Percentiles rank a stretch among this genome's conserved stretches.
These are phyloP conservation scores for Litocranius walleri DNA, from an alignment of 2,113 vertebrate genomes.

Conservation along the genomic window DNA sequence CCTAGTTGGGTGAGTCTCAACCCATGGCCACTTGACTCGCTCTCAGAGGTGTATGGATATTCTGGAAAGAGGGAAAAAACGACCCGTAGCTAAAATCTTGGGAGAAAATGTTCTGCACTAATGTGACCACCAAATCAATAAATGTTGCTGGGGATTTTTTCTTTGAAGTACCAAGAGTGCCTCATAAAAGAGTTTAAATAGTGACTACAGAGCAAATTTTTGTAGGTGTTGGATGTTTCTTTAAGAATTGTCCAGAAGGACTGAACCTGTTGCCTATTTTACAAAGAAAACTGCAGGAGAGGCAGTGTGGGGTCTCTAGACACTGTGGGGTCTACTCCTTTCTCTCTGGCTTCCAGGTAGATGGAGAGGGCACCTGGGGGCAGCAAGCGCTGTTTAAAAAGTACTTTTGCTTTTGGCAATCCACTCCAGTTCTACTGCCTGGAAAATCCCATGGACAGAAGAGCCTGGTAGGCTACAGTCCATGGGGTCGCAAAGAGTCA, in stretches of 20 bases:
- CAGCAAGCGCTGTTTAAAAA: not conserved
- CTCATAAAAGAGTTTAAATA: not conserved
- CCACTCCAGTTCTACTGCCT: no score
- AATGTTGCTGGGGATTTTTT: not conserved
- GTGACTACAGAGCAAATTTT: not conserved
- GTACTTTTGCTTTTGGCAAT: not conserved
- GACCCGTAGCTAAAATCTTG: not conserved
- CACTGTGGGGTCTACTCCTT: no score
- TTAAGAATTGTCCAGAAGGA: not conserved
- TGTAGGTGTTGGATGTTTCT: not conserved
- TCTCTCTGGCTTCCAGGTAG: not conserved
- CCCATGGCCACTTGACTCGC: conserved; percentile 23
- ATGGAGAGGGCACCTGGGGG: not conserved
- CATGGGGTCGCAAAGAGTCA: no score
- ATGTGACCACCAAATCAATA: conserved; percentile 21
- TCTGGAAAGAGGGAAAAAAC: conserved; percentile 3
- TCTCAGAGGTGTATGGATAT: conserved; percentile 46
- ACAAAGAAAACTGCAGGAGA: not conserved
- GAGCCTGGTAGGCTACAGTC: no score
- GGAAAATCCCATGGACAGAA: no score
- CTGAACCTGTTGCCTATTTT: not conserved
- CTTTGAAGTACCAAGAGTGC: not conserved
- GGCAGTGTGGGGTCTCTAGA: accelerated
- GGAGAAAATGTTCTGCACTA: conserved; percentile 24
- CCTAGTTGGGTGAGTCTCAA: conserved; percentile 61